These are phyloP conservation scores for Sylvietta virens DNA, from an alignment of 2,113 vertebrate genomes.

Conservation along the genomic window DNA sequence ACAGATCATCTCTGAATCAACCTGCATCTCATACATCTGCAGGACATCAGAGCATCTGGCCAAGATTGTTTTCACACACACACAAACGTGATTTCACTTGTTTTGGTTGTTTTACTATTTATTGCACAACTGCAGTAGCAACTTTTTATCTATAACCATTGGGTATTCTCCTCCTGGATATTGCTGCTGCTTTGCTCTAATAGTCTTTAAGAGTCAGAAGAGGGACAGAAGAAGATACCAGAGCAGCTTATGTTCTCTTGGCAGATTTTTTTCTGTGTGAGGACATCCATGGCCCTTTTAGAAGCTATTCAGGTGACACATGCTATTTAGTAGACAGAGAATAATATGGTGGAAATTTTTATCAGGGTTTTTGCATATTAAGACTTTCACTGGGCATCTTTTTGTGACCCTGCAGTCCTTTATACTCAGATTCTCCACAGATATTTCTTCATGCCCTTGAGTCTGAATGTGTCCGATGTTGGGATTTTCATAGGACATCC, in stretches of 20 bases:
- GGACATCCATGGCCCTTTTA: not conserved
- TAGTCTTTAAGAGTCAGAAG: not conserved
- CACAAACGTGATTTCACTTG: not conserved
- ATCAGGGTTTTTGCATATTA: not conserved
- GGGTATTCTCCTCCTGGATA: not conserved
- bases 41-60: not conserved
- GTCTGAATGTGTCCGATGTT: not conserved
- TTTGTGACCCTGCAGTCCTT: not conserved
- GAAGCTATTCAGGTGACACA: not conserved
- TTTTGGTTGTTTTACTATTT: constrained; percentile 15
- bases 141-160: not conserved
- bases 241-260: not conserved
- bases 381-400: not conserved
- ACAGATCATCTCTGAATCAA: constrained; percentile 47
- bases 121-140: constrained; percentile 15
- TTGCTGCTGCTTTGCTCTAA: not conserved
- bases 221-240: not conserved
- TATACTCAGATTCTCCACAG: not conserved
- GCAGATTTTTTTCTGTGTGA: not conserved
- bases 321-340: not conserved
- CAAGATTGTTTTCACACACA: not conserved
- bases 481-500: not conserved
- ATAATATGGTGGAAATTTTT: not conserved
- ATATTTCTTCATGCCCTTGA: not conserved
- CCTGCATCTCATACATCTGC: not conserved